Base-by-base conservation (phyloP, 2,888 invertebrate genomes). In the Nomada lathburiana region DNA sequence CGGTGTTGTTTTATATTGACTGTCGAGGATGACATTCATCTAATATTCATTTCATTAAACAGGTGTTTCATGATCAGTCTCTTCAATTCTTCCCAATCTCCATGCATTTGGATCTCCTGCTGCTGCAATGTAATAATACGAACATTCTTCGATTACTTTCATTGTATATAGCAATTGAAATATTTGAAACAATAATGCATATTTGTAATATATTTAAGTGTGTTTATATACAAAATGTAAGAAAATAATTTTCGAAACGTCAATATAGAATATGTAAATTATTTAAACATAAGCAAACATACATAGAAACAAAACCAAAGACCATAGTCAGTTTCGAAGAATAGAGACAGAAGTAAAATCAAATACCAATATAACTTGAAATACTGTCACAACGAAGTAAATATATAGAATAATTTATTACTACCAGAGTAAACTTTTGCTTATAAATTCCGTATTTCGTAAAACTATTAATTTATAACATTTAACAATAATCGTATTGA, bases 11-110 rank as follows among this genome's bases (percentile, higher is more conserved):
- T 86, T 83, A 79, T 88, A 88, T 88, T 88, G 88, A 88, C 88
- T 88, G 85, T 73, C 86, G 87, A 88, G 88, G 88, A 86, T 87
- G 87, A 88, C 87, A 83, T 84, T 82, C 80, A 82, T 81, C 65
- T 87, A 87, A 85, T 80, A 84, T 83, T 87, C 83, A 57, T 83
- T 85, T 79, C 88, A 82, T 96, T 96, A 97, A 94, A 97, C 97
- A 86, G 97, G 96, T 93, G 97, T 97, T 94, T 97, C 97, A 93
- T 97, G 97, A 92, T 97, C 97, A 87, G 96, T 95, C 94, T 97
- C 97, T 94, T 97, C 97, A 94, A 97, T 97, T 92, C 97, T 95
- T 86, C 97, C 97, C 90, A 97, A 95, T 84, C 97, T 95, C 97
- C 97, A 97, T 86, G 97, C 97, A 94, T 97, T 97, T 79, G 97